phyloP scores from a whole-genome alignment of 2,797 vertebrate genomes.

The Heterohyrax brucei region DNA sequence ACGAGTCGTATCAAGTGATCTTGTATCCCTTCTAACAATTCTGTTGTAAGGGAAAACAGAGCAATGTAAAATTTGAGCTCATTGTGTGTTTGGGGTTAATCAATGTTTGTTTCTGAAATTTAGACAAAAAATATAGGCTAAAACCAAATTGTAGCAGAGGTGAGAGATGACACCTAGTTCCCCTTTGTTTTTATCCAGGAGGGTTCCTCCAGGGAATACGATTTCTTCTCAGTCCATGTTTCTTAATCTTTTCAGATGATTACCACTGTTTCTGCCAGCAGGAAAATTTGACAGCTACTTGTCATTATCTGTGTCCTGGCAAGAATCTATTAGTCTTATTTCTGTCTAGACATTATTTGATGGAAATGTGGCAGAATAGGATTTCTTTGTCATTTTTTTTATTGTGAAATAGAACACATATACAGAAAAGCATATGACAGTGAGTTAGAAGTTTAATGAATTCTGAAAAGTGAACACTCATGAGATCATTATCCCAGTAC shows the following conservation, averaged over 20 bases:
- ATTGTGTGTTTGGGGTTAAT: constrained; percentile 9
- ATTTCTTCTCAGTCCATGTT: neutral
- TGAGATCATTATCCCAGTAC: neutral
- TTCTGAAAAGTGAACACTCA: neutral
- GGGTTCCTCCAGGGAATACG: neutral
- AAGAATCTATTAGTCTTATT: neutral
- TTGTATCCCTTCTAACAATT: neutral
- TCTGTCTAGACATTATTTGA: constrained; percentile 11
- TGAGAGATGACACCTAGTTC: neutral
- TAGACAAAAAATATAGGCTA: neutral
- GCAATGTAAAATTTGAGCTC: neutral
- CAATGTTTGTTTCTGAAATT: constrained; percentile 40
- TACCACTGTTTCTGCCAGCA: neutral
- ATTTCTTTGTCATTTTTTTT: constrained; percentile 10
- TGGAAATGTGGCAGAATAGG: neutral
- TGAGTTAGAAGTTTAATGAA: neutral
- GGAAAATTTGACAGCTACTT: neutral
- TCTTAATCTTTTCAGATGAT: neutral
- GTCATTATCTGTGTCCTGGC: neutral
- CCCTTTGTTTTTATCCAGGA: constrained; percentile 12
- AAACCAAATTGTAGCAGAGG: neutral
- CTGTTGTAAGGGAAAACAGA: neutral
- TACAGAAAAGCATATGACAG: neutral
- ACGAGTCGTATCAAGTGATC: neutral
- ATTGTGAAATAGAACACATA: neutral